Conservation (phyloP, 2,113 vertebrate genomes). For the Pogonocichla stellata region DNA sequence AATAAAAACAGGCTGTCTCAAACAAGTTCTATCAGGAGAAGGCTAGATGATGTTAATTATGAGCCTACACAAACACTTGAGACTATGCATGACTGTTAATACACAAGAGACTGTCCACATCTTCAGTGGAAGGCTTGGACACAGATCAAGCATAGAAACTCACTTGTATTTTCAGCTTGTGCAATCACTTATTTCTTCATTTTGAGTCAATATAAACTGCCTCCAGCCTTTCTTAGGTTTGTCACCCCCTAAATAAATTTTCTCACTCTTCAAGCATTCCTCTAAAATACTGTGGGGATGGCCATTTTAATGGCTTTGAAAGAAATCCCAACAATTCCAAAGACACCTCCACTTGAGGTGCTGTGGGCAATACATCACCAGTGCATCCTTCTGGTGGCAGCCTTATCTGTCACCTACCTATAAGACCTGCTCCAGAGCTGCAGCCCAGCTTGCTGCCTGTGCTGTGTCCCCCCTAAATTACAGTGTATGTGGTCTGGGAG, state of each 20-base stretch:
- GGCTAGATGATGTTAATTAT: background rate
- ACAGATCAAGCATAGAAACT: slow-evolving; percentile 1
- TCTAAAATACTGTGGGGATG: background rate
- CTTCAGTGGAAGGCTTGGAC: background rate
- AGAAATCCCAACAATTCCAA: background rate
- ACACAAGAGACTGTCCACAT: background rate
- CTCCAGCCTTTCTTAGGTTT: background rate
- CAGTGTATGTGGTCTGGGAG: background rate
- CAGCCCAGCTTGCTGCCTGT: background rate
- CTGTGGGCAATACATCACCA: accelerated
- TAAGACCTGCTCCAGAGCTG: background rate
- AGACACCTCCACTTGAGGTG: background rate
- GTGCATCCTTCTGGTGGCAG: background rate
- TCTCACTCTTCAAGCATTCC: background rate
- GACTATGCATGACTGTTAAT: background rate
- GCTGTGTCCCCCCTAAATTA: background rate
- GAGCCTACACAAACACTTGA: background rate
- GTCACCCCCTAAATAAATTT: background rate
- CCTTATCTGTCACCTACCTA: background rate
- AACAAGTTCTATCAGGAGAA: slow-evolving; percentile 21
- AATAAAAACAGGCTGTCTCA: background rate
- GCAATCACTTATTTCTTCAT: background rate
- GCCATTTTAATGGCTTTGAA: background rate
- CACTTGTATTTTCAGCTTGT: background rate
- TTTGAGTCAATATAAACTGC: background rate